A percentile compares a stretch with the other conserved stretches of the same genome.
phyloP scores from a whole-genome alignment of 2,797 vertebrate genomes.

The Poecilia picta region DNA sequence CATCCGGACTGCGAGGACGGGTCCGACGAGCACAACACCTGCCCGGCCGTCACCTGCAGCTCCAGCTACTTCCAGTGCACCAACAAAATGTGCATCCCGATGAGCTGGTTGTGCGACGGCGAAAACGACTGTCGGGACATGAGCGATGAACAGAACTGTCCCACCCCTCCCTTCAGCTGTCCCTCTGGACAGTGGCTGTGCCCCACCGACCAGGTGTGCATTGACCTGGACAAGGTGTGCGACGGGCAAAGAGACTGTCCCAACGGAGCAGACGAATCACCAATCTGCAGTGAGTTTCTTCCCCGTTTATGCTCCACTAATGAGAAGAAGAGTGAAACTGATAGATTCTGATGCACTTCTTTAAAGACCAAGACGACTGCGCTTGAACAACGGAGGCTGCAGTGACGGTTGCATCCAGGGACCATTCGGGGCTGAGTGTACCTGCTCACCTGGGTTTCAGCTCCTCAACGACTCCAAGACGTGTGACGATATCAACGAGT shows the following conservation, averaged over 20 bases:
- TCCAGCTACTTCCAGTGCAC: conserved; percentile 84
- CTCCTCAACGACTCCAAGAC: conserved; percentile 81
- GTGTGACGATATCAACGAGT: conserved; percentile 81
- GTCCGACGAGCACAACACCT: conserved; percentile 90
- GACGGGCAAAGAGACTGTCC: conserved; percentile 89
- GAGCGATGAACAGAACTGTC: conserved; percentile 92
- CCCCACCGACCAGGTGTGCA: conserved; percentile 86
- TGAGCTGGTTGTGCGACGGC: conserved; percentile 89
- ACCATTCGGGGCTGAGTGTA: conserved; percentile 80
- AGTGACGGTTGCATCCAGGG: conserved; percentile 76
- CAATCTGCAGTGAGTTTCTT: conserved; percentile 91
- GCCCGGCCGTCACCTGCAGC: conserved; percentile 84
- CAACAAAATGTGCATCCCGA: conserved; percentile 88
- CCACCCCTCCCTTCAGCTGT: conserved; percentile 88
- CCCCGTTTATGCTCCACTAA: neutral
- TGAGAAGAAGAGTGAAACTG: neutral
- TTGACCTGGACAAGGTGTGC: conserved; percentile 87
- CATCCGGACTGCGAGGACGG: conserved; percentile 89
- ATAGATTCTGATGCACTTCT: neutral
- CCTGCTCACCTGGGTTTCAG: conserved; percentile 74
- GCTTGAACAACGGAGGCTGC: conserved; percentile 78
- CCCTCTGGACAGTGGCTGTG: conserved; percentile 90
- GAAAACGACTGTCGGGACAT: conserved; percentile 93
- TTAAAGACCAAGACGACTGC: conserved; percentile 79
- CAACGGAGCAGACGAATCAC: conserved; percentile 94